Evolutionary conservation across 2,888 invertebrate genomes (phyloP), one percentile per base, ranked within the genome.

Genomic region (Polydrusus tereticollis): DNA sequence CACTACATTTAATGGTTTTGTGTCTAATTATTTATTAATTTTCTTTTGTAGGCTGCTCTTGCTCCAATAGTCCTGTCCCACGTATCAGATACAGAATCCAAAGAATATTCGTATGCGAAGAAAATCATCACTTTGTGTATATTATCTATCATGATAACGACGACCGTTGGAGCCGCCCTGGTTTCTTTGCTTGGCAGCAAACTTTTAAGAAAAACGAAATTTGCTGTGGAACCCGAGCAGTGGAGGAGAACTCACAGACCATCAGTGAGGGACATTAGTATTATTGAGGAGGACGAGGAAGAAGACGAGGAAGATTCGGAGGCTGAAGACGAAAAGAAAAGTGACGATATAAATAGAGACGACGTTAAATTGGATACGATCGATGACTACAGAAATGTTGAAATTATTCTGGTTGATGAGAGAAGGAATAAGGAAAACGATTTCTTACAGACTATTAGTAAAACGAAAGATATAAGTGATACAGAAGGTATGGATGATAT

Each of bases 221-320:
- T 91, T 38, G 70, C 74, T 10, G 70, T 74, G 74, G 81, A 90
- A 69, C 90, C 91, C 86, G 91, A 91, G 20, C 67, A 93, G 69
- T 94, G 94, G 94, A 89, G 92, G 12, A 89, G 94, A 76, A 91
- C 93, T 55, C 92, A 94, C 81, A 88, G 94, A 72, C 95, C 94
- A 2, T 94, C 94, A 0, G 92, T 95, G 68, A 90, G 94, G 57
- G 94, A 94, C 83, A 95, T 95, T 74, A 93, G 94, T 75, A 94
- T 95, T 83, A 93, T 94, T 83, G 93, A 94, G 80, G 94, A 94
- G 82, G 93, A 93, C 79, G 94, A 94, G 76, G 89, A 92, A 76
- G 68, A 70, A 36, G 45, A 58, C 7, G 93, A 93, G 76, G 89
- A 92, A 75, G 33, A 57, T 41, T 29, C 43, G 4, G 58, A 58